Evolutionary conservation across 2,113 vertebrate genomes (phyloP).

Genomic region (Calyptomena viridis): DNA sequence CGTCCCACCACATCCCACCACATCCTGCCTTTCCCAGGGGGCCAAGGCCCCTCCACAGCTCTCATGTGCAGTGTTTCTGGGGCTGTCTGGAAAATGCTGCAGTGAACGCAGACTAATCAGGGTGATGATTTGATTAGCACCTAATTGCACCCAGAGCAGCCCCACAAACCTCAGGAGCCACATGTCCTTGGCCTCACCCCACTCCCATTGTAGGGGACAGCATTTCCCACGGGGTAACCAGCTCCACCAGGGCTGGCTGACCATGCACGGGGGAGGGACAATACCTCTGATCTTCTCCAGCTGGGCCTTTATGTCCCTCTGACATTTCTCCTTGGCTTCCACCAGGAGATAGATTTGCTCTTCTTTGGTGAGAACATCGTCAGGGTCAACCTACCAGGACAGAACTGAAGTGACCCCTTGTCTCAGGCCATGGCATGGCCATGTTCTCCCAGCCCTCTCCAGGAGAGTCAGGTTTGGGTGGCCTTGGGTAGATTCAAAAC

Average conservation of each 20-base stretch:
- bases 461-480: too few species aligned
- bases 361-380: constrained; percentile 88
- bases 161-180: neutral
- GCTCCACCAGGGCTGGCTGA: neutral
- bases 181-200: neutral
- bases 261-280: fast-evolving
- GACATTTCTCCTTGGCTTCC: constrained; percentile 82
- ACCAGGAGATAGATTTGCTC: constrained; percentile 90
- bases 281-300: constrained; percentile 74
- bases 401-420: neutral
- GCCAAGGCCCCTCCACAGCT: neutral
- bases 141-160: neutral
- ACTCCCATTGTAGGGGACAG: fast-evolving
- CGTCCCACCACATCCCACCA: neutral
- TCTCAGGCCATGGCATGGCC: neutral
- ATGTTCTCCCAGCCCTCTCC: neutral
- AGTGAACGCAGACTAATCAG: neutral
- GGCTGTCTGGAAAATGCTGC: neutral
- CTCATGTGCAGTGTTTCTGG: fast-evolving
- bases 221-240: fast-evolving
- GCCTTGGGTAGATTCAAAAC: neutral
- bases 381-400: constrained; percentile 80
- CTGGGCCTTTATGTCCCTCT: constrained; percentile 76
- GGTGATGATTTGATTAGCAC: neutral
- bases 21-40: neutral